Evolutionary conservation across 2,113 vertebrate species (phyloP).

Genomic region (Xiphorhynchus elegans): DNA sequence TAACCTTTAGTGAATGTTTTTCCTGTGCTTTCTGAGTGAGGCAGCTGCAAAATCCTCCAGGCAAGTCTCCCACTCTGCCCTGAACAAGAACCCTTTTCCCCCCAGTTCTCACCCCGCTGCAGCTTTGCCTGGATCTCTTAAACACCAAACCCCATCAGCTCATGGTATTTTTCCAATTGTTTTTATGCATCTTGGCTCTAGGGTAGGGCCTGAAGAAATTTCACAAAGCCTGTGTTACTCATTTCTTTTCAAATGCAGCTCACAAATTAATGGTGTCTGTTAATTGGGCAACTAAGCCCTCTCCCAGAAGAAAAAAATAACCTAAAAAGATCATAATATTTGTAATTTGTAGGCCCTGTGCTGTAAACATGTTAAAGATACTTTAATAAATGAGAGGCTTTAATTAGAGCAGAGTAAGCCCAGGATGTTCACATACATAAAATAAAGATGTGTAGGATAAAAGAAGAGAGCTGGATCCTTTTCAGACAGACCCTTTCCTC

Average conservation of each 20-base stretch:
- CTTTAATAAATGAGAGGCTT: constrained; percentile 54
- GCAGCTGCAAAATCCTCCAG: not conserved
- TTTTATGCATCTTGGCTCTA: constrained; percentile 17
- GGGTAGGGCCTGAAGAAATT: not conserved
- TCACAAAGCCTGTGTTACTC: not conserved
- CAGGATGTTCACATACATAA: not conserved
- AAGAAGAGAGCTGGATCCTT: not conserved
- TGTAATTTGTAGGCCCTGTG: not conserved
- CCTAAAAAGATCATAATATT: not conserved
- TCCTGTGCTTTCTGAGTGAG: not conserved
- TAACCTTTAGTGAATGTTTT: not conserved
- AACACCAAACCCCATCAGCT: not conserved
- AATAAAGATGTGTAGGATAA: not conserved
- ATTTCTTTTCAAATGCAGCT: not conserved
- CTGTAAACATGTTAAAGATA: not conserved
- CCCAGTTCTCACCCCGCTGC: not conserved
- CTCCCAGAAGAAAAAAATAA: not conserved
- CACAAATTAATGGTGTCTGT: constrained; percentile 40
- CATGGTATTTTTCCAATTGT: not conserved
- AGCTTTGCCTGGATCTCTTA: not conserved
- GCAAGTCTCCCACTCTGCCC: not conserved
- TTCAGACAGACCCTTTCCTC: not conserved
- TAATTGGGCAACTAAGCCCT: constrained; percentile 59
- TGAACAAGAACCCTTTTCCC: not conserved
- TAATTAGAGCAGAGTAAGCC: constrained; percentile 43